Evolutionary conservation across 2,888 invertebrate genomes (phyloP), one percentile per base, ranked within the genome.

Genomic region (Polyommatus icarus): DNA sequence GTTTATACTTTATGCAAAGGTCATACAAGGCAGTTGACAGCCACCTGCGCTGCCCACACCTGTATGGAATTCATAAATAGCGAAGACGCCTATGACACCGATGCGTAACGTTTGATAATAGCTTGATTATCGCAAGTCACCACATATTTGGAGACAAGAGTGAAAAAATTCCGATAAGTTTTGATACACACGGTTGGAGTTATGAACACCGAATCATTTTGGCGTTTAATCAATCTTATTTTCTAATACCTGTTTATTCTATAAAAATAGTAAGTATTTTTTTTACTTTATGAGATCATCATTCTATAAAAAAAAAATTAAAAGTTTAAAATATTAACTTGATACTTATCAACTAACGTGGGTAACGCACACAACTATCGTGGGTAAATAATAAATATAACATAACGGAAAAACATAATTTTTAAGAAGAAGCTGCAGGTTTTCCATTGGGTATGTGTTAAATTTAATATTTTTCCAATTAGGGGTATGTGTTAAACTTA

Each of bases 1-100:
- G 90, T 89, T 91, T 90, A 91, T 91, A 89, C 89, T 89, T 91
- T 90, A 91, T 91, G 89, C 89, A 88, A 88, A 90, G 87, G 90
- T 88, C 88, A 90, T 88, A 89, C 87, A 86, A 85, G 88, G 89
- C 89, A 87, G 86, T 88, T 86, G 89, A 90, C 88, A 89, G 86
- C 87, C 92, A 92, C 90, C 92, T 92, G 92, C 91, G 85, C 84
- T 82, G 85, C 84, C 84, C 83, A 81, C 91, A 91, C 92, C 91
- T 92, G 91, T 88, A 85, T 87, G 83, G 91, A 90, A 91, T 92
- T 89, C 86, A 87, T 90, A 91, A 91, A 90, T 90, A 90, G 87
- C 85, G 83, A 83, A 85, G 82, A 85, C 81, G 83, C 82, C 85
- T 84, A 84, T 85, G 83, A 86, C 82, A 86, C 83, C 81, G 81